A percentile compares a stretch with the other conserved stretches of the same genome.
Evolutionary conservation across 92 coral and sea anemone species (phyloP).

Genomic region (Palythoa grandiflora): DNA sequence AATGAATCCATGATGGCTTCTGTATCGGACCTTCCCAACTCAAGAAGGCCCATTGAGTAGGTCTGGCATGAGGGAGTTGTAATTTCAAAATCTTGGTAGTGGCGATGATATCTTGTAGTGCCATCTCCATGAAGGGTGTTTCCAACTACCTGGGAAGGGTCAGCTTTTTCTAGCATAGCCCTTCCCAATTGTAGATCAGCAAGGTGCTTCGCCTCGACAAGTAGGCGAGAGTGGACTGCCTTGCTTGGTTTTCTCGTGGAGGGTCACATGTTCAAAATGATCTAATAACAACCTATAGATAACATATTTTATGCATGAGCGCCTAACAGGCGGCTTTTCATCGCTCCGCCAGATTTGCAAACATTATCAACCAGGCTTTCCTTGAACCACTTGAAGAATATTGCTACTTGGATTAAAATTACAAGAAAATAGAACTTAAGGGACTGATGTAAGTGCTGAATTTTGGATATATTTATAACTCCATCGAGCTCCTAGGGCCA

Average conservation of each 20-base stretch:
- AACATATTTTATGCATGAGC: too few species aligned
- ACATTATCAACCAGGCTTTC: too few species aligned
- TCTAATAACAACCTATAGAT: too few species aligned
- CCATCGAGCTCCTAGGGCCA: too few species aligned
- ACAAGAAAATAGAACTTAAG: too few species aligned
- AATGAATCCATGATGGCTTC: conserved; percentile 52
- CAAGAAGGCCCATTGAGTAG: conserved; percentile 24
- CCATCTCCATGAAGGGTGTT: conserved; percentile 63
- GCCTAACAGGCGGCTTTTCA: too few species aligned
- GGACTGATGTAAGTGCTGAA: too few species aligned
- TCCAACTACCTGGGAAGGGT: conserved; percentile 48
- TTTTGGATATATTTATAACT: too few species aligned
- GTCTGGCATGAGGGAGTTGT: conserved; percentile 56
- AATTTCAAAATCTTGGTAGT: conserved; percentile 55
- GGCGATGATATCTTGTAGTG: conserved; percentile 53
- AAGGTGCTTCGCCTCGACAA: conserved; percentile 50
- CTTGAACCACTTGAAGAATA: too few species aligned
- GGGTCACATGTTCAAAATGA: background rate
- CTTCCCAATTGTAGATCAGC: conserved; percentile 57
- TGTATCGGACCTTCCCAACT: conserved; percentile 30
- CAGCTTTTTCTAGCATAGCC: conserved; percentile 54
- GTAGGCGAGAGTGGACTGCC: conserved; percentile 57
- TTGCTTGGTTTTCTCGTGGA: background rate
- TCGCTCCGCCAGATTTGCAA: too few species aligned
- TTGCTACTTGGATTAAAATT: too few species aligned